Evolutionary conservation across 2,797 vertebrate genomes (phyloP).

Genomic region (Acanthiza pusilla): DNA sequence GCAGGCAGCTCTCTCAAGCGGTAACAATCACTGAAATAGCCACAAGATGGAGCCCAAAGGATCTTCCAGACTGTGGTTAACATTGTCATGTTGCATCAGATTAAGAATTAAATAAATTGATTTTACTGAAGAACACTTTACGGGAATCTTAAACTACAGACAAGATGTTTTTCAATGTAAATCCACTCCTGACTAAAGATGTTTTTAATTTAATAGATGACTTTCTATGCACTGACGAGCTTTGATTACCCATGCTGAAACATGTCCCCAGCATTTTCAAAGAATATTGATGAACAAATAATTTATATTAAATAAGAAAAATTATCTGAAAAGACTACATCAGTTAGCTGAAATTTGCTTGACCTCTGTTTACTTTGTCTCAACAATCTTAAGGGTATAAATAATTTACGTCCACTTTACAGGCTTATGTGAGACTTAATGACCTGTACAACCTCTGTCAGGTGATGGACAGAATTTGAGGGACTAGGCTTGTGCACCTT

Average conservation of each 20-base stretch:
- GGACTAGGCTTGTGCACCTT: not conserved
- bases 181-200: not conserved
- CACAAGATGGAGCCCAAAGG: conserved; percentile 68
- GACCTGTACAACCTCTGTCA: not conserved
- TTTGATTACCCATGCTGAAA: not conserved
- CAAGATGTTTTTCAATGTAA: not conserved
- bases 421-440: not conserved
- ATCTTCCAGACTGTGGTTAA: not conserved
- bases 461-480: not conserved
- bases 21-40: not conserved
- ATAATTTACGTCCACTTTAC: not conserved
- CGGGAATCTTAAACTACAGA: not conserved
- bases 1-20: not conserved
- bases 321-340: not conserved
- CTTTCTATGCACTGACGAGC: not conserved
- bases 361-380: not conserved
- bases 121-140: not conserved
- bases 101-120: not conserved
- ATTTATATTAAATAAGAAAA: not conserved
- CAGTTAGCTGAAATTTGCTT: not conserved
- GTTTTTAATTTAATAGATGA: not conserved
- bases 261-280: not conserved
- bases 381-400: not conserved
- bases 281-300: not conserved
- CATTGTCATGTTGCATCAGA: not conserved